Conservation (phyloP, 2,797 vertebrate species). For the Tokudaia tokunoshimensis region DNA sequence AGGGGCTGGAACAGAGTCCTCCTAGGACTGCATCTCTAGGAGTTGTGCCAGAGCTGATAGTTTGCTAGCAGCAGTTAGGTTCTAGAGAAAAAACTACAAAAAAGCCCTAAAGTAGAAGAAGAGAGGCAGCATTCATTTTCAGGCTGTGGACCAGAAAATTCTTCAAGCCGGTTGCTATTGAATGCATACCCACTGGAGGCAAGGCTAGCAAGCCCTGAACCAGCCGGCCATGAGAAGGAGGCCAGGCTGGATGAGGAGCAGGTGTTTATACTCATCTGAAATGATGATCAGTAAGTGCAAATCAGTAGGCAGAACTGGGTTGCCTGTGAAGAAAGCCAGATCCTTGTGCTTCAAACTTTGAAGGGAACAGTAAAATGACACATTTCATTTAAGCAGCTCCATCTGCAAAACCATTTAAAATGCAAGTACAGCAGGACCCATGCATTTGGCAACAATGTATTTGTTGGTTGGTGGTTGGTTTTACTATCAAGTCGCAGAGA, state of each 20-base stretch:
- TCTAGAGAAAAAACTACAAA: background rate
- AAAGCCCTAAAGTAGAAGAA: background rate
- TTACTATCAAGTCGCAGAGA: background rate
- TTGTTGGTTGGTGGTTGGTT: background rate
- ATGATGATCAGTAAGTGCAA: background rate
- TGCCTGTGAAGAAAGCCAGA: background rate
- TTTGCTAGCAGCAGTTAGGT: background rate
- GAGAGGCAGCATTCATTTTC: background rate
- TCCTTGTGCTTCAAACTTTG: background rate
- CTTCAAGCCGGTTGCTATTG: background rate
- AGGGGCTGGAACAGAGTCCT: rapidly evolving
- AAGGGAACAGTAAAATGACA: background rate
- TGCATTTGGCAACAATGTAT: background rate
- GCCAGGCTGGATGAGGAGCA: background rate
- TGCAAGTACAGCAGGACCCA: background rate
- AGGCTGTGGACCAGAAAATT: background rate
- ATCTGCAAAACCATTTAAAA: background rate
- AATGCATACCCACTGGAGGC: background rate
- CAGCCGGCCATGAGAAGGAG: background rate
- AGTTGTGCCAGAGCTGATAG: background rate
- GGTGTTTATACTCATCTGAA: background rate
- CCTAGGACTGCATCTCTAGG: no score
- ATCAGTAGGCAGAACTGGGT: background rate
- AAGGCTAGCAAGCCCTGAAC: background rate
- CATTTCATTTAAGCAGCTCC: background rate